Evolutionary conservation across 2,888 invertebrate species (phyloP).

Genomic region (Lithophane leautieri): DNA sequence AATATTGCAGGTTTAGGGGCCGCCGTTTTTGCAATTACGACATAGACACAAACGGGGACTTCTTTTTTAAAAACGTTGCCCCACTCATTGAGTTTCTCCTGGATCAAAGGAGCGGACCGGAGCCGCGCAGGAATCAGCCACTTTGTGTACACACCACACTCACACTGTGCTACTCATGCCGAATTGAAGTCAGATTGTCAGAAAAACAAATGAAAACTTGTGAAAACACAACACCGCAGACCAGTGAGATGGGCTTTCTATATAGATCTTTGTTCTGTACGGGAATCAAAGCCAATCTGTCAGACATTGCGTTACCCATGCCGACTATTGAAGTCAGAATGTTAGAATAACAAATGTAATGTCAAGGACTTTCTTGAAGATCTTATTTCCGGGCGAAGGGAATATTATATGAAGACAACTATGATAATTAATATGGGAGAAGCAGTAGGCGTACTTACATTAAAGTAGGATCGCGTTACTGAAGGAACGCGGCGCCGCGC

Average conservation of each 20-base stretch:
- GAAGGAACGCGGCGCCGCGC: background rate
- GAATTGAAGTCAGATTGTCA: background rate
- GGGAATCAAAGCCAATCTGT: background rate
- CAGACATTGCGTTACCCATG: background rate
- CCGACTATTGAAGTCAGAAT: background rate
- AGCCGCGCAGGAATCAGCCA: background rate
- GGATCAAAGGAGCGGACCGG: background rate
- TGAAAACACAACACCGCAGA: background rate
- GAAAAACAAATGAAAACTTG: background rate
- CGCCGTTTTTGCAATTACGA: background rate
- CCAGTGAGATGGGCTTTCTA: background rate
- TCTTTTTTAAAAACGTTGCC: background rate
- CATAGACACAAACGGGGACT: too few species aligned
- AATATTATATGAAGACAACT: slow-evolving; percentile 39
- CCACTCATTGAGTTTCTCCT: background rate
- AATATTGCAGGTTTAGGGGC: background rate
- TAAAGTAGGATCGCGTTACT: slow-evolving; percentile 45
- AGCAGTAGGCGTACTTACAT: slow-evolving; percentile 46
- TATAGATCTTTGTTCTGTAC: background rate
- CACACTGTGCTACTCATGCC: background rate
- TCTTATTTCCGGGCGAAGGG: slow-evolving; percentile 20
- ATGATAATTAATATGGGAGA: slow-evolving; percentile 51
- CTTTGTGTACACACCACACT: background rate
- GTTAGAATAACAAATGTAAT: background rate
- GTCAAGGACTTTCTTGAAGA: slow-evolving; percentile 17